Evolutionary conservation across 2,113 vertebrate species (phyloP), one percentile per base, ranked within the genome.

Genomic region (Lota lota): DNA sequence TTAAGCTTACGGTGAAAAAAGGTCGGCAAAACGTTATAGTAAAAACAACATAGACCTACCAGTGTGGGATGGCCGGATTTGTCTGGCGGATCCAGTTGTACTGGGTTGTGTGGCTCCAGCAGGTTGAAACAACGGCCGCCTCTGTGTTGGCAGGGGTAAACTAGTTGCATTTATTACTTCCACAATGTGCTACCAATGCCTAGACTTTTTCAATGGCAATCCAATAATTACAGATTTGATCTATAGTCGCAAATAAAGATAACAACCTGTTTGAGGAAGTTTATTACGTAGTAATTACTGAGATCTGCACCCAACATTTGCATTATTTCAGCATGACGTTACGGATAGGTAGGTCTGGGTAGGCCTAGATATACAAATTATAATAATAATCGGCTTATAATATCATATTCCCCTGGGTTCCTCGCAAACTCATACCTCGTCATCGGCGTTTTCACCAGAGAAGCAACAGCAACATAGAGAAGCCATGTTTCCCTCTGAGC

Each of bases 71-170:
- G 76, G 56, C 11, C 59, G 76, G 21, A 63, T 54, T 53, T 53
- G 70, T 53, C 90, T 85, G 57, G 83, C 91, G 61, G 91, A 90
- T 76, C 59, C 75, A 54, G 78, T 15, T 75, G 7, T 69, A 40
- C 19, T 69, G 7, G 17, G 63, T 40, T 79, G 69, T 59, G 69
- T 64, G 40, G 65, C 12, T 36, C 6, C 12, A 11, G 7, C 16
- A 2, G 85, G 61, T 5, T 80, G 72, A 61, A 93, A 51, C 53
- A 93, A 83, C 58, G 84, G 84, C 50, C 74, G 75, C 64, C 83
- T 92, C 92, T 93, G 79, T 68, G 90, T 86, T 14, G 73, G 61
- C 40, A 53, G 4, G 0, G 76, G 3, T 19, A 19, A 19, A 2
- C 4, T 16, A 17, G 22, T 18, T 63, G 11, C 28, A 33, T 33